These are phyloP conservation scores for Pseudobourletiella spinata DNA, from an alignment of 1,140 invertebrate genomes.

Conservation along the genomic window DNA sequence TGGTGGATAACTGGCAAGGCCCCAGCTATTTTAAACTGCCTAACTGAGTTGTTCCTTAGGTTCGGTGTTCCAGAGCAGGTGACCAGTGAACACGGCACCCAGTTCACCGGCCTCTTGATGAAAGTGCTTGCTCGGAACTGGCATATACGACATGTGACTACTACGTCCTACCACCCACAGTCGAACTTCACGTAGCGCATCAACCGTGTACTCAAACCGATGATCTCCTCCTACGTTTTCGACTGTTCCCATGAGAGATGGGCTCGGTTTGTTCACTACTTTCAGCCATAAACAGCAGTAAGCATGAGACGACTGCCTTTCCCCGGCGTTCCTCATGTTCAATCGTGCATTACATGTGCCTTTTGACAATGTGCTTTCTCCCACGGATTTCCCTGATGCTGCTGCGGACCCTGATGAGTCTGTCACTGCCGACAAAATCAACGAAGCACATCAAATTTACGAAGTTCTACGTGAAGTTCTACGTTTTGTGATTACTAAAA, in stretches of 20 bases:
- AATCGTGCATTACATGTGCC: constrained; percentile 3
- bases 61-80: background rate
- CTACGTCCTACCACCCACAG: constrained; percentile 31
- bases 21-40: background rate
- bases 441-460: background rate
- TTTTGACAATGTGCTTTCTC: background rate
- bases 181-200: constrained; percentile 24
- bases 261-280: background rate
- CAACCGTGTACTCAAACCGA: no score
- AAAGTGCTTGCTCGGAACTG: background rate
- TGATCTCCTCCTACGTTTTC: no score
- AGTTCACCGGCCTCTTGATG: background rate
- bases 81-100: constrained; percentile 8
- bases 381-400: background rate
- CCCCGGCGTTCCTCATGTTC: constrained; percentile 3
- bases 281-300: constrained; percentile 7
- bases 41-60: constrained; percentile 11
- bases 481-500: background rate
- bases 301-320: background rate
- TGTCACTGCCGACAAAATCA: background rate
- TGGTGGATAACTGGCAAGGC: constrained; percentile 40
- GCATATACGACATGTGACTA: constrained; percentile 6
- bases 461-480: background rate
- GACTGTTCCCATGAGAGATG: constrained; percentile 14
- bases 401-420: background rate